These are phyloP conservation scores for Liopterus haemorrhoidalis DNA, from an alignment of 2,888 invertebrate species.

Conservation along the genomic window DNA sequence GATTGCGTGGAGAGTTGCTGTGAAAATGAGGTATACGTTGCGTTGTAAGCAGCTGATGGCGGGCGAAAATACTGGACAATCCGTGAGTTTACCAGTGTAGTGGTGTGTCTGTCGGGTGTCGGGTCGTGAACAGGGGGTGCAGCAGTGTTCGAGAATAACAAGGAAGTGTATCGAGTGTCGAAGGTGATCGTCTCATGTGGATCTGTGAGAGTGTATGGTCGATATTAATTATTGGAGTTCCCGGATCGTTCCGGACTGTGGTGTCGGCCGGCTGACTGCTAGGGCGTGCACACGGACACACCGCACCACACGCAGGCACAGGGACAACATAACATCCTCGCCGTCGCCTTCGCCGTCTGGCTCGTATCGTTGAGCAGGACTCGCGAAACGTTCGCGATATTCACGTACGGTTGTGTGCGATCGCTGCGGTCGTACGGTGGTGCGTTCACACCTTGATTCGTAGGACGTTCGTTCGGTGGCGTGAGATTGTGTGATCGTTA, in stretches of 20 bases:
- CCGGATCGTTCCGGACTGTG: constrained; percentile 28
- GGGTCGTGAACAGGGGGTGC: constrained; percentile 18
- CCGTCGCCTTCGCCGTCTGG: too few relatives aligned
- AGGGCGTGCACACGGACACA: constrained; percentile 43
- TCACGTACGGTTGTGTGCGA: too few relatives aligned
- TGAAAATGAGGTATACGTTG: constrained; percentile 51
- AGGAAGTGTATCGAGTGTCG: constrained; percentile 19
- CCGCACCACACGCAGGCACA: constrained; percentile 14
- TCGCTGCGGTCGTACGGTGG: too few relatives aligned
- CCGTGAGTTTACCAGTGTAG: constrained; percentile 42
- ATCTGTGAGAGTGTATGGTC: constrained; percentile 24
- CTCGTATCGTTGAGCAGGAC: too few relatives aligned
- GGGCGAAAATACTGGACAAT: constrained; percentile 45
- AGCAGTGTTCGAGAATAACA: constrained; percentile 14
- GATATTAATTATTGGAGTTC: constrained; percentile 12
- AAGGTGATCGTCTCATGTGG: constrained; percentile 14
- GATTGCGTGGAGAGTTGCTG: constrained; percentile 49
- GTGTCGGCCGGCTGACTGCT: constrained; percentile 32
- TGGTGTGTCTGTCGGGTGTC: constrained; percentile 35
- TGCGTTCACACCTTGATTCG: too few relatives aligned
- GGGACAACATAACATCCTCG: too few relatives aligned
- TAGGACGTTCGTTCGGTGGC: too few relatives aligned
- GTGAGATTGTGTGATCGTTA: too few relatives aligned
- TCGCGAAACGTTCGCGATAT: too few relatives aligned
- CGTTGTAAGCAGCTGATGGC: constrained; percentile 49